Evolutionary conservation across 2,888 invertebrate genomes (phyloP), one percentile per base, ranked within the genome.

Genomic region (Nemoura dubitans): DNA sequence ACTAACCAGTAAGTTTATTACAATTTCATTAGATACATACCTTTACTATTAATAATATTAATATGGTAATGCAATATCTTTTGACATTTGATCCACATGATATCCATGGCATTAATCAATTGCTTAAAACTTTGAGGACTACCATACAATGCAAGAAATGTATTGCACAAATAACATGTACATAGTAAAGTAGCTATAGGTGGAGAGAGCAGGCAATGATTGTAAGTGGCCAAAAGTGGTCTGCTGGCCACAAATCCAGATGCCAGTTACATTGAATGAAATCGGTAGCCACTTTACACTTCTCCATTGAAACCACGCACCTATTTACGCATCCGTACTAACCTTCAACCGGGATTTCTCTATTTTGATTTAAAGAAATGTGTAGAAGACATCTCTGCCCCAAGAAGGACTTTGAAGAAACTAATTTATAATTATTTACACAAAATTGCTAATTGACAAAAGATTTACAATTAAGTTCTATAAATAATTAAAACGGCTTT

Each of bases 61-160:
- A 84, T 27, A 84, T 76, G 84, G 84, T 84, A 84, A 84, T 76
- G 29, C 59, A 59, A 59, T 59, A 21, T 59, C 59, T 59, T n/a
- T 21, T 59, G 59, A 59, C 59, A 59, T 21, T 21, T 59, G 59
- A 59, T 59, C 59, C 36, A 59, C 14, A 59, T 59, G 59, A 16
- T 36, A 6, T 36, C 36, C 36, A 36, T 36, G 36, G 36, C 36
- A 36, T 36, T 36, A 36, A 36, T 36, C 3, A 59, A 21, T 59
- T 59, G 21, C 59, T 59, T 59, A 1, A 59, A 59, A 7, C 59
- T 21, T 21, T 10, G 14, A 59, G 59, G 59, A 59, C 59, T 10
- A 59, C n/a, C n/a, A n/a, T n/a, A n/a, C 36, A 36, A 36, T 21
- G 59, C 14, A 59, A 59, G 14, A 59, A 59, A 21, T 59, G 59